Conservation (phyloP, 2,113 vertebrate genomes). For the Panurus biarmicus region DNA sequence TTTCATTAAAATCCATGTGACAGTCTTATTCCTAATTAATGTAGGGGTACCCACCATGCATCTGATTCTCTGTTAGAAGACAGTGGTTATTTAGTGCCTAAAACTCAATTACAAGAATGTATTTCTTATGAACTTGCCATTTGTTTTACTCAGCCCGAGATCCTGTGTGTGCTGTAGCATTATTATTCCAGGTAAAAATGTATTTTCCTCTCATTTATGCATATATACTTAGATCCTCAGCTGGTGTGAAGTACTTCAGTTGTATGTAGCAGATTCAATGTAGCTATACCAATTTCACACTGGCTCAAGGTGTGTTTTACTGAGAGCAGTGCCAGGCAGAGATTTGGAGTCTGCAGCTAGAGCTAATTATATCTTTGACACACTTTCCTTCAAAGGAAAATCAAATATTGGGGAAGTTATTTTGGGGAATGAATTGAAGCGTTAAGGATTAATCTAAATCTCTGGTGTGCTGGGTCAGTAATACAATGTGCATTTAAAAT, state of each 20-base stretch:
- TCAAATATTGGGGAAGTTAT: conserved; percentile 13
- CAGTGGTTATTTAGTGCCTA: background rate
- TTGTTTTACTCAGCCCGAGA: background rate
- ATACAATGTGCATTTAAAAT: background rate
- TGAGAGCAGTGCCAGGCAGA: background rate
- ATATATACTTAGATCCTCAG: background rate
- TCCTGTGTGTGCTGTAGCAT: background rate
- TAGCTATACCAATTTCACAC: background rate
- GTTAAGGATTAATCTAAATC: background rate
- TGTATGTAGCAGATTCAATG: background rate
- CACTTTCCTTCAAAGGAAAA: conserved; percentile 16
- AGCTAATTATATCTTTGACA: conserved; percentile 19
- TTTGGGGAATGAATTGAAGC: background rate
- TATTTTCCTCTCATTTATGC: background rate
- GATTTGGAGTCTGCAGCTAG: background rate
- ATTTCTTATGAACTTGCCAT: background rate
- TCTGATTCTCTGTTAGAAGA: background rate
- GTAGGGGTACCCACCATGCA: background rate
- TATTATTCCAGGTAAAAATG: background rate
- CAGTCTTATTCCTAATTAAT: conserved; percentile 7
- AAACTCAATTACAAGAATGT: conserved; percentile 19
- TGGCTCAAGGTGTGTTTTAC: background rate
- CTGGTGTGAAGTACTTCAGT: background rate
- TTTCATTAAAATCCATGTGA: conserved; percentile 20
- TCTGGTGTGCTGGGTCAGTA: background rate